phyloP scores from a whole-genome alignment of 2,113 vertebrate genomes.

The Lepus timidus region DNA sequence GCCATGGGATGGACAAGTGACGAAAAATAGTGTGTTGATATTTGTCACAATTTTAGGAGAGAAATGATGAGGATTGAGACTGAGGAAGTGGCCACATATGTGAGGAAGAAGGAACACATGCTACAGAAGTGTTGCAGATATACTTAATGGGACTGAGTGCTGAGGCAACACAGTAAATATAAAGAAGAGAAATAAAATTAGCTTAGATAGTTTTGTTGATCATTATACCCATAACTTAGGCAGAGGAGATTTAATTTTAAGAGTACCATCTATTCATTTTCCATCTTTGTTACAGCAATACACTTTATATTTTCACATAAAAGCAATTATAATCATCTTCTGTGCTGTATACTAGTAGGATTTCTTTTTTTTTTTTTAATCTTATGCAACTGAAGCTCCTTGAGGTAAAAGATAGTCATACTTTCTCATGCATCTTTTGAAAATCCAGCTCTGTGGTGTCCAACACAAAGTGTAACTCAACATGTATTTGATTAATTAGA shows the following conservation, averaged over 20 bases:
- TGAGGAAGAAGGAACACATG: not conserved
- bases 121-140: not conserved
- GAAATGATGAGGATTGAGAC: not conserved
- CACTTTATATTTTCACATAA: conserved; percentile 20
- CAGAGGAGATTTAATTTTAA: not conserved
- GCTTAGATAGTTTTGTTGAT: not conserved
- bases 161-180: not conserved
- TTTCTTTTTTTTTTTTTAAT: not conserved
- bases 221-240: not conserved
- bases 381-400: not conserved
- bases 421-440: not conserved
- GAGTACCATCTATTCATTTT: not conserved
- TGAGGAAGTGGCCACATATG: not conserved
- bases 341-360: not conserved
- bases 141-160: not conserved
- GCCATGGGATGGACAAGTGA: not conserved
- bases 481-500: not conserved
- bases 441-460: not conserved
- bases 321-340: not conserved
- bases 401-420: not conserved
- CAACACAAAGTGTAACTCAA: not conserved
- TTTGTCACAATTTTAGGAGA: not conserved
- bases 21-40: not conserved
- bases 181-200: not conserved
- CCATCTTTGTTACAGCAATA: not conserved